Percentiles rank a stretch among this genome's conserved stretches.
Conservation (phyloP, 1,140 invertebrate genomes). For the Caenorhabditis brenneri region DNA sequence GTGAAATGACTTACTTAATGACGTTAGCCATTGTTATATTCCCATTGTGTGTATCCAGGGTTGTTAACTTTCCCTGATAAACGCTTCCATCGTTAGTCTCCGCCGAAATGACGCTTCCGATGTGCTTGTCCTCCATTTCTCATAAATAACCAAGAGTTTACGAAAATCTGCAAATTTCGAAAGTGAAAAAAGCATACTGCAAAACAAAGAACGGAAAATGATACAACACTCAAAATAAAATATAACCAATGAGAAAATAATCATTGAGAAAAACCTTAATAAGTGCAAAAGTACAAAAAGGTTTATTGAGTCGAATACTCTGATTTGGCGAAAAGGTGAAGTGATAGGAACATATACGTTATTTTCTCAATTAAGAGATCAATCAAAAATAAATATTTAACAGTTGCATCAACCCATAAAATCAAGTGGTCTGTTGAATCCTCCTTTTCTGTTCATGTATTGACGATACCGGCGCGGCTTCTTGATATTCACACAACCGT, state of each 20-base stretch:
- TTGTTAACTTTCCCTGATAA: slow-evolving; percentile 60
- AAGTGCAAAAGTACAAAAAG: too few relatives aligned
- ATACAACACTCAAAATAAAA: too few relatives aligned
- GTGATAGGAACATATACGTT: too few relatives aligned
- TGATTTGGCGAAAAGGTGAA: too few relatives aligned
- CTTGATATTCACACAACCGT: slow-evolving; percentile 89
- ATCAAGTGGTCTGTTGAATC: slow-evolving; percentile 96
- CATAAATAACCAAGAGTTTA: neutral
- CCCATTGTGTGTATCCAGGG: slow-evolving; percentile 43
- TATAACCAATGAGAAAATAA: too few relatives aligned
- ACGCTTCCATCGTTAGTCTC: slow-evolving; percentile 59
- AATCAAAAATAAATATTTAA: neutral
- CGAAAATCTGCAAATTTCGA: neutral
- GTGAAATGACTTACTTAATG: slow-evolving; percentile 57
- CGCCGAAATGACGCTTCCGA: slow-evolving; percentile 58
- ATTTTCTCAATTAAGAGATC: slow-evolving; percentile 16
- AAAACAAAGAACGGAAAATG: neutral
- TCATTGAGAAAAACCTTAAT: too few relatives aligned
- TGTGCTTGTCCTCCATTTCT: slow-evolving; percentile 42
- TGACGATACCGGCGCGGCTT: slow-evolving; percentile 94
- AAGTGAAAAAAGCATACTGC: neutral
- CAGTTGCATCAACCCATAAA: slow-evolving; percentile 65
- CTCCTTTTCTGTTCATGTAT: slow-evolving; percentile 99
- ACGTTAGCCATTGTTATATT: slow-evolving; percentile 53
- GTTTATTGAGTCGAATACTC: too few relatives aligned